phyloP scores from a whole-genome alignment of 2,113 vertebrate species.

The Merops nubicus region DNA sequence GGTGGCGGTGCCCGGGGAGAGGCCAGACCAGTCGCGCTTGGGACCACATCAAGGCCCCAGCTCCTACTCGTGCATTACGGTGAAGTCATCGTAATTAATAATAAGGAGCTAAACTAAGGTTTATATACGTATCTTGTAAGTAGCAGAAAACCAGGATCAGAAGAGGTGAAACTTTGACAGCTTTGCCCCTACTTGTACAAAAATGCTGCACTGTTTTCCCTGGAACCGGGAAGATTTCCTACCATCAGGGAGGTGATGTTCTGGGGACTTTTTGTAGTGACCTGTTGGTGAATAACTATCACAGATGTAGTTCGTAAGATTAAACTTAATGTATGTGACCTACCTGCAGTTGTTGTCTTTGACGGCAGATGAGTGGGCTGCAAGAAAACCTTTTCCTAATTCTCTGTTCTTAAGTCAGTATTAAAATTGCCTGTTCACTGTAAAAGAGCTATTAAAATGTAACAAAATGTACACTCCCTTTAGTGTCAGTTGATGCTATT shows the following conservation, averaged over 20 bases:
- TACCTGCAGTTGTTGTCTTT: not conserved
- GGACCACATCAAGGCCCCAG: accelerated
- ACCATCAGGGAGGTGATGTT: not conserved
- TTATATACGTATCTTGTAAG: no score
- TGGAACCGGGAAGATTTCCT: not conserved
- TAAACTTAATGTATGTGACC: accelerated
- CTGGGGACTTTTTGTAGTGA: not conserved
- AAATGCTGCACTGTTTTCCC: not conserved
- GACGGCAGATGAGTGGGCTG: not conserved
- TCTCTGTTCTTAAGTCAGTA: not conserved
- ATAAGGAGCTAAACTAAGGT: no score
- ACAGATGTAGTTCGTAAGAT: not conserved
- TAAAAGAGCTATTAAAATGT: not conserved
- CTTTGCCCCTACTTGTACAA: not conserved
- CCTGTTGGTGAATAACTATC: accelerated
- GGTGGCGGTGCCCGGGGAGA: no score
- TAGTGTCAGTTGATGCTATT: not conserved
- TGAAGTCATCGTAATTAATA: no score
- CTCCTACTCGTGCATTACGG: no score
- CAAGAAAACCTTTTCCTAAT: not conserved
- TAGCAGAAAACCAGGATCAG: no score
- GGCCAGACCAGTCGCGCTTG: accelerated
- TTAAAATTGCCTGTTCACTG: not conserved
- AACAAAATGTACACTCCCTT: not conserved
- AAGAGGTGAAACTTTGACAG: no score